Evolutionary conservation across 2,888 invertebrate genomes (phyloP), one percentile per base, ranked within the genome.

Genomic region (Dolichopus griseipennis): DNA sequence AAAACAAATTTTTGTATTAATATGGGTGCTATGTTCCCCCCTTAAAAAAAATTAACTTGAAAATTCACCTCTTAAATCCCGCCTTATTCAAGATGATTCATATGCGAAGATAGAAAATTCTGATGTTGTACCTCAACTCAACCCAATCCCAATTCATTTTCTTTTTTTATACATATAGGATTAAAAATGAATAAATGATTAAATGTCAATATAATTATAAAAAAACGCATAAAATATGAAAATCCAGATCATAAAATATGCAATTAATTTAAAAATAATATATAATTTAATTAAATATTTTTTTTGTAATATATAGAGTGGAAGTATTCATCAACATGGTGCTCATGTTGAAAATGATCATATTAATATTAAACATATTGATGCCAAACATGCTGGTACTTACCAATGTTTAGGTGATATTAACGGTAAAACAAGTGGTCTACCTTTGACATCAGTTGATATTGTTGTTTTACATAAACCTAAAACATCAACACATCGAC

Each of bases 351-450:
- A 72, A 2, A 70, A 75, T 20, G 76, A 76, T 8, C 71, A 74
- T 18, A 71, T 80, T 1, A 69, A 72, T 1, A 70, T 80, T 33
- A 76, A 76, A 7, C 73, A 74, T 64, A 72, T 78, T 6, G 78
- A 78, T 27, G 76, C 76, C 37, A 71, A 76, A 67, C 75, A 79
- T 41, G 75, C 73, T 9, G 79, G 80, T 1, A 72, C 74, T 0
- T 81, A 80, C 69, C 79, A 79, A 69, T 80, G 80, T 43, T 69
- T 81, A 52, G 80, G 76, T 15, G 80, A 80, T 67, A 33, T 63
- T 15, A 75, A 78, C 70, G 76, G 75, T 63, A 75, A 76, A 63
- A 33, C 2, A 18, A 68, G 67, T 7, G 73, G 75, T 65, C 78
- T 78, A 0, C 73, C 76, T 4, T 77, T 79, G 68, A 80, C 76